Evolutionary conservation across 2,113 vertebrate species (phyloP).

Genomic region (Takifugu flavidus): DNA sequence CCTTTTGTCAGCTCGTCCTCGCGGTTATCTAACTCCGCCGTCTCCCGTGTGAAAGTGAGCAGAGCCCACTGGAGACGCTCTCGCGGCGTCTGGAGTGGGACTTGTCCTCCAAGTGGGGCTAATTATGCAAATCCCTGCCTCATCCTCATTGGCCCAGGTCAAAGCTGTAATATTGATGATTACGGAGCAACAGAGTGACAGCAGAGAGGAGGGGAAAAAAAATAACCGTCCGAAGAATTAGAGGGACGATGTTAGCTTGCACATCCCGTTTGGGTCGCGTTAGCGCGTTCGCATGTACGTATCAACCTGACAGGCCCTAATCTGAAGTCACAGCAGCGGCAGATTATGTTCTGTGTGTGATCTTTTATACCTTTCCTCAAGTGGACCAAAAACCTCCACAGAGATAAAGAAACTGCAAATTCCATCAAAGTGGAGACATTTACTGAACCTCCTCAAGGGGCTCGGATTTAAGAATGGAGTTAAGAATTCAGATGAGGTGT

Average conservation of each 20-base stretch:
- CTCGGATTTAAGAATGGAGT: conserved; percentile 11
- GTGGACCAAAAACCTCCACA: conserved; percentile 34
- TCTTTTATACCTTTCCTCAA: conserved; percentile 16
- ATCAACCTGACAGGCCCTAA: conserved; percentile 49
- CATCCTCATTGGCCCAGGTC: conserved; percentile 60
- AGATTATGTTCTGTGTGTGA: conserved; percentile 13
- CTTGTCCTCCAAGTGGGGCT: conserved; percentile 58
- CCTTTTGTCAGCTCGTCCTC: conserved; percentile 20
- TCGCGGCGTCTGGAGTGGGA: conserved; percentile 56
- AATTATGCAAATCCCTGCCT: conserved; percentile 67
- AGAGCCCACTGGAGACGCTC: conserved; percentile 49
- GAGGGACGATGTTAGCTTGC: neutral
- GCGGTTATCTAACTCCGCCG: conserved; percentile 36
- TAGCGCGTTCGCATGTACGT: conserved; percentile 2
- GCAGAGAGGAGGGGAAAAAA: conserved; percentile 10
- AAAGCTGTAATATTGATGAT: conserved; percentile 56
- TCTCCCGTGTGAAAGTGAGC: conserved; percentile 47
- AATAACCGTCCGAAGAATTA: conserved; percentile 2
- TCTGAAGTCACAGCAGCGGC: conserved; percentile 45
- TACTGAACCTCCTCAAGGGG: conserved; percentile 13
- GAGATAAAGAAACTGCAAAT: conserved; percentile 22
- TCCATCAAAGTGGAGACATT: conserved; percentile 33
- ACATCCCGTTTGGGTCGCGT: neutral
- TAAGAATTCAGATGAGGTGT: conserved; percentile 1
- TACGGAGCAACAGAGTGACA: conserved; percentile 38